These are phyloP conservation scores for Cephalopterus ornatus DNA, from an alignment of 2,113 vertebrate genomes.

Conservation along the genomic window DNA sequence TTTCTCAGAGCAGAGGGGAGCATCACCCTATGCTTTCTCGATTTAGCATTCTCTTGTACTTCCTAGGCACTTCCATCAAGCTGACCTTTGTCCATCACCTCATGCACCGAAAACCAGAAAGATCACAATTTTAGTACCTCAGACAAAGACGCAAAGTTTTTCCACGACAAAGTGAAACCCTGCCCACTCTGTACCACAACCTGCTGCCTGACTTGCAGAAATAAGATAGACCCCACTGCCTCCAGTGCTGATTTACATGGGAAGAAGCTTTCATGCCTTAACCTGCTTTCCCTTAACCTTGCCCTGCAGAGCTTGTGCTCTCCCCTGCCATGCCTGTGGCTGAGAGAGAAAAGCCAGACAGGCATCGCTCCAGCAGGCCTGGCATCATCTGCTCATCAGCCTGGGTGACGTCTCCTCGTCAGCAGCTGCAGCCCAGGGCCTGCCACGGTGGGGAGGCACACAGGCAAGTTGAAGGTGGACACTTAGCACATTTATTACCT, in stretches of 20 bases:
- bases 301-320: not conserved
- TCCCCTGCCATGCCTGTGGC: not conserved
- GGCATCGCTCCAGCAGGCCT: not conserved
- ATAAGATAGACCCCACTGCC: not conserved
- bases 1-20: not conserved
- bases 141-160: accelerated
- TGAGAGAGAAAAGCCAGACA: constrained; percentile 28
- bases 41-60: not conserved
- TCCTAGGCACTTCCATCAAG: not conserved
- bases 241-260: not conserved
- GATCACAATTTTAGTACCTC: not conserved
- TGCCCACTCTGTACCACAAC: accelerated
- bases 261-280: not conserved
- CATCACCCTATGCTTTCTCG: not conserved
- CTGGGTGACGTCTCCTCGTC: not conserved
- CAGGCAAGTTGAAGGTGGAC: constrained; percentile 40
- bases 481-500: constrained; percentile 51
- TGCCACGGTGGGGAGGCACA: not conserved
- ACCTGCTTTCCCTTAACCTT: not conserved
- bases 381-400: constrained; percentile 12
- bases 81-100: not conserved
- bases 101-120: not conserved
- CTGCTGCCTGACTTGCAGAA: not conserved
- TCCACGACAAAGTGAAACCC: not conserved
- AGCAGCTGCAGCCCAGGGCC: not conserved